Evolutionary conservation across 2,797 vertebrate genomes (phyloP).

Genomic region (Halcyon badia): DNA sequence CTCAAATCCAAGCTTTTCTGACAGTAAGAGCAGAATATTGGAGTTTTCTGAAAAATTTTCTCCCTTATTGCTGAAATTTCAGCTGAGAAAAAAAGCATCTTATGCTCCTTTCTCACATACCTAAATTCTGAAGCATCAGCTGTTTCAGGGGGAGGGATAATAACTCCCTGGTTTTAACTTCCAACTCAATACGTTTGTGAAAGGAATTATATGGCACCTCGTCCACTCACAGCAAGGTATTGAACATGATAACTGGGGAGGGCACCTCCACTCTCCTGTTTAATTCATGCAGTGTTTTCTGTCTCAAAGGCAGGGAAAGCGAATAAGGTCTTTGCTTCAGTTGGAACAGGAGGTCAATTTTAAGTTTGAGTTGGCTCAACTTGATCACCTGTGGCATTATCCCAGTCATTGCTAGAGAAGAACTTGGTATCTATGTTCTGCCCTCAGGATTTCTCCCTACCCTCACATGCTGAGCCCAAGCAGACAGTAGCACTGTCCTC

Average conservation of each 20-base stretch:
- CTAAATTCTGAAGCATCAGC: conserved; percentile 54
- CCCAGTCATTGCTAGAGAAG: fast-evolving
- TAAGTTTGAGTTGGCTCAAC: neutral
- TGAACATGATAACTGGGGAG: neutral
- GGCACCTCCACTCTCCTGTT: neutral
- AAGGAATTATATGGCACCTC: neutral
- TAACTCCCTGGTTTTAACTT: conserved; percentile 42
- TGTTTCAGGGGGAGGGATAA: conserved; percentile 38
- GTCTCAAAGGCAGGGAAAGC: conserved; percentile 8
- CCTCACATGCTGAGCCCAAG: neutral
- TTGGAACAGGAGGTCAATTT: neutral
- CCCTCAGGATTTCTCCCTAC: neutral
- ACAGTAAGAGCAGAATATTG: neutral
- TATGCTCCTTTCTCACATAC: neutral
- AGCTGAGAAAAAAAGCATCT: neutral
- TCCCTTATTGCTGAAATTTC: conserved; percentile 41
- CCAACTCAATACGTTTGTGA: neutral
- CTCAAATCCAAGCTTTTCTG: conserved; percentile 14
- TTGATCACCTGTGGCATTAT: fast-evolving
- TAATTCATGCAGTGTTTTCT: neutral
- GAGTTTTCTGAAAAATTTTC: neutral
- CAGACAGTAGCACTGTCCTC: neutral
- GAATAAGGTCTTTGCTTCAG: fast-evolving
- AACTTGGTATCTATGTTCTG: neutral
- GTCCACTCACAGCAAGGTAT: neutral